Evolutionary conservation across 2,113 vertebrate genomes (phyloP), one percentile per base, ranked within the genome.

Genomic region (Ammodytes marinus): DNA sequence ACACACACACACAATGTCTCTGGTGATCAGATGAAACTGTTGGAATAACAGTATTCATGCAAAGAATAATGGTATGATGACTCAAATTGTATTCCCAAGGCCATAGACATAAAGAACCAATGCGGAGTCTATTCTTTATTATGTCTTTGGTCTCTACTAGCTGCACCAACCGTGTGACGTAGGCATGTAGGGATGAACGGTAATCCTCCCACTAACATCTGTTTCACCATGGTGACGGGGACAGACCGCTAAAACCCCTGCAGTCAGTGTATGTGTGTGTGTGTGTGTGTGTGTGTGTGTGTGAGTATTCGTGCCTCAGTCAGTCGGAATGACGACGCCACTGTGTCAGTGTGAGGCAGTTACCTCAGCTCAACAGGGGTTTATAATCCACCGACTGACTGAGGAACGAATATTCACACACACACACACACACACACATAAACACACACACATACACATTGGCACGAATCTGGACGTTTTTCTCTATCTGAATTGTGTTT

Each of bases 191-290:
- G 1, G 40, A 54, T 61, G 64, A 0, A 4, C 14, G 12, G 71
- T 87, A 85, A 89, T 84, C 76, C 83, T 61, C 77, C 84, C 85
- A 57, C 81, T 17, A 77, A 72, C 82, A 84, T 80, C 88, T 90
- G 80, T 82, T 82, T 77, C 15, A 37, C 5, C 2, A 12, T 27
- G 42, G 61, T 84, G 83, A 88, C 66, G 65, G 71, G 0, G 40
- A 19, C 27, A 27, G 57, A 37, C 8, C 14, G 42, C 17, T 64
- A 19, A 85, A 86, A 66, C 75, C 80, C 59, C 59, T 55, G 78
- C 85, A 3, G 85, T 27, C 27, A 27, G 27, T 27, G 27, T 27
- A 27, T 27, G 27, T 27, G 27, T 27, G 27, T 27, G 27, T 27
- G 27, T 27, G 27, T 27, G 27, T 27, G 27, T 27, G 27, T 27